phyloP scores from a whole-genome alignment of 2,113 vertebrate genomes.

The Rhea pennata region DNA sequence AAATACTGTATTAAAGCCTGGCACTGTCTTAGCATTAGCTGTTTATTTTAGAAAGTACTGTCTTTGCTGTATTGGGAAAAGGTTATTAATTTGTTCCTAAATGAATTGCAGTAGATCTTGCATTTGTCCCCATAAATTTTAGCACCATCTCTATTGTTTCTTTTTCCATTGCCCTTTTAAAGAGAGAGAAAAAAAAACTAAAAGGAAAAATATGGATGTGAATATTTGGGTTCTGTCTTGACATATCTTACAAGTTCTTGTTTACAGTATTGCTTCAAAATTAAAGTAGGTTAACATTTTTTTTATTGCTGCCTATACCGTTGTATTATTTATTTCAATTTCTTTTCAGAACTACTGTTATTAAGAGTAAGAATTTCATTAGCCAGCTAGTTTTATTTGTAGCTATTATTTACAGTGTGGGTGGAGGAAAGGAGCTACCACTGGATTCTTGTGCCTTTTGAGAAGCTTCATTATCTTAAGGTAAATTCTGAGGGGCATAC shows the following conservation, averaged over 20 bases:
- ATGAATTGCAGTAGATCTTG: not conserved
- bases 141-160: not conserved
- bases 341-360: not conserved
- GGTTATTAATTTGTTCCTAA: not conserved
- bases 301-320: not conserved
- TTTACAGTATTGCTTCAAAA: not conserved
- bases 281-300: not conserved
- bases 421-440: not conserved
- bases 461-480: not conserved
- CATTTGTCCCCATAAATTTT: not conserved
- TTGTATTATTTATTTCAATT: not conserved
- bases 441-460: not conserved
- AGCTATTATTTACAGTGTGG: not conserved
- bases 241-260: not conserved
- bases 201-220: not conserved
- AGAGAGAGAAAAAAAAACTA: not conserved
- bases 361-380: not conserved
- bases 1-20: slow-evolving; percentile 28
- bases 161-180: not conserved
- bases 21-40: slow-evolving; percentile 11
- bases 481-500: not conserved
- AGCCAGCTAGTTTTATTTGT: not conserved
- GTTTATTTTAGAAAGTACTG: not conserved
- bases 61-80: not conserved
- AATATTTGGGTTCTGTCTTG: not conserved